Conservation (phyloP, 2,797 vertebrate species). For the Cuniculus paca region DNA sequence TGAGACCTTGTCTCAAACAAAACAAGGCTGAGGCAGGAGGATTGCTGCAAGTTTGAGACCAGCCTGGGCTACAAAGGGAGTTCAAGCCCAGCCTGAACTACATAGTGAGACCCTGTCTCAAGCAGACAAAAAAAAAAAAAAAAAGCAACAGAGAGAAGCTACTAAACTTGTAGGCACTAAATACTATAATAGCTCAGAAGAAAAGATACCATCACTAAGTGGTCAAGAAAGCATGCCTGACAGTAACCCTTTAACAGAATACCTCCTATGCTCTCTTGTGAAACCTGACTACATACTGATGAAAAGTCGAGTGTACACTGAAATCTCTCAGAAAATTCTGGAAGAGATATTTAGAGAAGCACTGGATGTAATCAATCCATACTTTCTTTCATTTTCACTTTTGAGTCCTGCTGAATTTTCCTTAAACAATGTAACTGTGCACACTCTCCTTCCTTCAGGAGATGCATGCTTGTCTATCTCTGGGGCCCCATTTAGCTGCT, state of each 20-base stretch:
- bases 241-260: background rate
- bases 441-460: background rate
- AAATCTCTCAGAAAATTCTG: constrained; percentile 46
- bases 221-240: background rate
- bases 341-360: constrained; percentile 19
- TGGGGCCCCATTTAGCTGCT: background rate
- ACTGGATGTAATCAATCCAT: background rate
- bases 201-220: background rate
- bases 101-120: background rate
- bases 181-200: background rate
- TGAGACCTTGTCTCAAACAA: background rate
- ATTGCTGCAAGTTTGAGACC: background rate
- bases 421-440: background rate
- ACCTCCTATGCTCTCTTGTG: background rate
- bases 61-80: background rate
- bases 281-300: background rate
- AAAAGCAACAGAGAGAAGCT: background rate
- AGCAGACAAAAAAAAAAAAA: background rate
- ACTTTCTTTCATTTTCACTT: background rate
- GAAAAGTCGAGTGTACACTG: background rate
- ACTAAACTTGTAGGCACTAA: background rate
- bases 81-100: background rate
- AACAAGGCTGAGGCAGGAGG: no score
- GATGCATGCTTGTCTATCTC: background rate
- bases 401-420: background rate